Base-by-base conservation (phyloP, 30 jellyfish, hydroid and myxozoan genomes). In the Pelagia noctiluca region DNA sequence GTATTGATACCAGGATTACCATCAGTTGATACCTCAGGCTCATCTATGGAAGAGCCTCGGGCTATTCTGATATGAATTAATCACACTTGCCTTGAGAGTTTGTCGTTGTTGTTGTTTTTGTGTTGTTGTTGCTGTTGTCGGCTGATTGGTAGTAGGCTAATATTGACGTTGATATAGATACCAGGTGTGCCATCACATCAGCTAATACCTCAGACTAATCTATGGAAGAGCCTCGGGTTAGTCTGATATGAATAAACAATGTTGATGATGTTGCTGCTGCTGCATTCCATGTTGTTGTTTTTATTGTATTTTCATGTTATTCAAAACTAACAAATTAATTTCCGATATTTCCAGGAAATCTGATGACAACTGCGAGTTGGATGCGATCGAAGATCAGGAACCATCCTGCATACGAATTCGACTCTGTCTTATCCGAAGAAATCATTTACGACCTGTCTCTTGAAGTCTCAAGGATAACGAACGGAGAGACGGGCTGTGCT, bases 341-440 rank as follows among this genome's bases (percentile, higher is more conserved):
- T 50, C 47, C 47, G 5, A 13, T 29, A 16, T 12, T 46, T 50
- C 2, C 73, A 93, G 99, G 99, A 3, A 84, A 83, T 24, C 88
- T 93, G 19, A 87, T 88, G 97, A 94, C 99, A 31, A 74, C 95
- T 23, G 99, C 99, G 11, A 63, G 69, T 3, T 94, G 97, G 96
- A 89, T 94, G 21, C 85, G 99, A 64, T 62, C 89, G 16, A 84
- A 83, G 32, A 75, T 94, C 37, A 85, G 95, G 64, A 68, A 85
- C 23, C 99, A 94, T 69, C 99, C 99, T 19, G 76, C 63, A 34
- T 94, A 94, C 91, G 80, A 94, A 49, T 71, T 76, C 36, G 99
- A 94, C 57, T 88, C 97, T 11, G 96, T 94, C 60, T 94, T 94
- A 16, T 66, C 95, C 26, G 91, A 94, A 2, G 99, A 94, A 67